Evolutionary conservation across 2,888 invertebrate species (phyloP).

Genomic region (Ophion costatus): DNA sequence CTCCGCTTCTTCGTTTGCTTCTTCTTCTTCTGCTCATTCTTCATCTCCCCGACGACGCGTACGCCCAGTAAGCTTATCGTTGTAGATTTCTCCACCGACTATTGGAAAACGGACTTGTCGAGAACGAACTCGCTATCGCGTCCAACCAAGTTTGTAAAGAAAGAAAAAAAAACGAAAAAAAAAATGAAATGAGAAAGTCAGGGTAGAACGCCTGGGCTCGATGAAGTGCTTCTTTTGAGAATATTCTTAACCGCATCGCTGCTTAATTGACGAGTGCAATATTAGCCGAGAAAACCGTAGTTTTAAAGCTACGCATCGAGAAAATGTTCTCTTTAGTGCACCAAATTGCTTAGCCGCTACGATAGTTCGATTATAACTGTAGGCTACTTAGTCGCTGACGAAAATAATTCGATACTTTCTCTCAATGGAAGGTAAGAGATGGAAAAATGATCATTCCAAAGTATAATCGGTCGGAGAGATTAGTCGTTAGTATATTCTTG

Average conservation of each 20-base stretch:
- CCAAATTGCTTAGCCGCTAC: too few relatives aligned
- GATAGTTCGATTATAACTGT: neutral
- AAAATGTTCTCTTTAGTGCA: constrained; percentile 36
- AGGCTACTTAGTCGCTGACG: constrained; percentile 34
- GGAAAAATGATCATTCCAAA: constrained; percentile 20
- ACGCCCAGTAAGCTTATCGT: constrained; percentile 79
- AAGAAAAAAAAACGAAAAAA: constrained; percentile 2
- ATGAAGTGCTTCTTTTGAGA: constrained; percentile 1
- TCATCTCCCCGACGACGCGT: constrained; percentile 71
- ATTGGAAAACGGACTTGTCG: constrained; percentile 57
- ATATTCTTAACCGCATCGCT: neutral
- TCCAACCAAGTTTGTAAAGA: constrained; percentile 44
- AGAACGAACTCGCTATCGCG: constrained; percentile 15
- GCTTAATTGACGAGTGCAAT: neutral
- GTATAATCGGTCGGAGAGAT: constrained; percentile 60
- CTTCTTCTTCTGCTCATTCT: constrained; percentile 74
- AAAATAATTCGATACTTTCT: constrained; percentile 19
- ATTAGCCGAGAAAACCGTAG: neutral
- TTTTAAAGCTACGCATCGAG: constrained; percentile 23
- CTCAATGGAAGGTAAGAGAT: neutral
- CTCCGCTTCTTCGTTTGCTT: constrained; percentile 71
- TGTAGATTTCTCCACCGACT: constrained; percentile 68
- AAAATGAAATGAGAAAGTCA: neutral
- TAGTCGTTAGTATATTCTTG: constrained; percentile 44
- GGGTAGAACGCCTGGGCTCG: neutral